Base-by-base conservation (phyloP, 2,113 vertebrate species). In the Salvelinus namaycush region DNA sequence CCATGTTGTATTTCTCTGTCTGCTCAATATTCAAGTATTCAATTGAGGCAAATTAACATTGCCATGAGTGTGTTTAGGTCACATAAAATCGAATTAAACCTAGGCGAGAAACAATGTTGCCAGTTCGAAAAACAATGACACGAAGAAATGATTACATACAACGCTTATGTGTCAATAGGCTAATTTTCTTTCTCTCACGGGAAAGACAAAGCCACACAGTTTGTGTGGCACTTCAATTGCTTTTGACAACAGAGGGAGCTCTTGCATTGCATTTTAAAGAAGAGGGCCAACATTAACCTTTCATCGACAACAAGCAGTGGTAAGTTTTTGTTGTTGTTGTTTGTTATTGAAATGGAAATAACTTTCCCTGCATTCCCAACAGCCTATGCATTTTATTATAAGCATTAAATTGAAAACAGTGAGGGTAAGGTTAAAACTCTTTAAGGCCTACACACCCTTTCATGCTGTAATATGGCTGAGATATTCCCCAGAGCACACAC, bases 221-320 rank as follows among this genome's bases (percentile, higher is more conserved):
- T 54, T 54, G 51, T 18, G 51, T 44, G 39, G 9, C 9, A 0
- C 39, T 44, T 44, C 39, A 44, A 44, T 44, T 9, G 8, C 51
- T 18, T 16, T 54, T 18, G 22, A 0, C 87, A 75, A 5, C 1
- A 89, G 89, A 82, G 77, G 87, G 85, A 0, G 73, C 81, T 74
- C 18, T 78, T 51, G 34, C 60, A 39, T 65, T 24, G 77, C 9
- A 62, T 16, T 11, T 5, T 22, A 62, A n/a, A 62, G 59, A 54
- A 62, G 8, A 22, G 8, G 59, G 59, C 5, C 59, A 62, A 62
- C 59, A 22, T 1, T 9, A 62, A 22, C 18, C 16, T n/a, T 62
- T 62, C n/a, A 60, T 22, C 59, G 2, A 62, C 57, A 20, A 18
- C 13, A 22, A 62, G n/a, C 5, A 22, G n/a, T 62, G 59, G 59